These are phyloP conservation scores for Indicator indicator DNA, from an alignment of 2,113 vertebrate species.

Conservation along the genomic window DNA sequence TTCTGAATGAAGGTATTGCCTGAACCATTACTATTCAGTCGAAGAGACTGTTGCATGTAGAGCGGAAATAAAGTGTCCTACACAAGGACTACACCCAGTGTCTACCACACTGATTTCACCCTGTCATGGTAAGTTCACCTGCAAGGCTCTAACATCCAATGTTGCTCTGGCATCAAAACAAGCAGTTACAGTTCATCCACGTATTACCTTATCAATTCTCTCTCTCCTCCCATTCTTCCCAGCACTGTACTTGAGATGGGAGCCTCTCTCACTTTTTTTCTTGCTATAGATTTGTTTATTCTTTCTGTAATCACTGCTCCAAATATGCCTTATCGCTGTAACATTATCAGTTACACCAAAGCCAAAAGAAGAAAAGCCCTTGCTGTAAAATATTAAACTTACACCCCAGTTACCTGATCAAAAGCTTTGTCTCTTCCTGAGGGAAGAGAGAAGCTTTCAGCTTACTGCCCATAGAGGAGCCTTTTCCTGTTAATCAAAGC, in stretches of 20 bases:
- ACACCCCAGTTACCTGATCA: conserved; percentile 31
- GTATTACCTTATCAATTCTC: background rate
- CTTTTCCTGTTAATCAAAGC: background rate
- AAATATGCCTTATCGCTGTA: conserved; percentile 49
- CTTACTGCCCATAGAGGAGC: conserved; percentile 14
- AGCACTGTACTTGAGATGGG: conserved; percentile 13
- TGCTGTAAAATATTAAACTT: conserved; percentile 47
- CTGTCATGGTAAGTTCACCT: background rate
- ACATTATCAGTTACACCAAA: conserved; percentile 30
- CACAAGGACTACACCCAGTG: background rate
- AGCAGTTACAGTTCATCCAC: conserved; percentile 8
- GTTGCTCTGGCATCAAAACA: conserved; percentile 11
- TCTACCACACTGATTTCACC: background rate
- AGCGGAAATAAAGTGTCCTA: background rate
- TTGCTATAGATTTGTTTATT: conserved; percentile 46
- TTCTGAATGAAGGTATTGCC: background rate
- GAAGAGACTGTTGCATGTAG: background rate
- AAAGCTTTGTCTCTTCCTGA: conserved; percentile 17
- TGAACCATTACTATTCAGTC: background rate
- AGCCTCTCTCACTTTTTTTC: conserved; percentile 33
- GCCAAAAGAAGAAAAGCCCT: conserved; percentile 26
- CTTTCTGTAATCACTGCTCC: conserved; percentile 35
- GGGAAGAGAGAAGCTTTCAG: conserved; percentile 4
- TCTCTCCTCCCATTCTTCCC: background rate
- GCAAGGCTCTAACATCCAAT: background rate